phyloP scores from a whole-genome alignment of 2,888 invertebrate genomes.

The Leucoptera coffeella region DNA sequence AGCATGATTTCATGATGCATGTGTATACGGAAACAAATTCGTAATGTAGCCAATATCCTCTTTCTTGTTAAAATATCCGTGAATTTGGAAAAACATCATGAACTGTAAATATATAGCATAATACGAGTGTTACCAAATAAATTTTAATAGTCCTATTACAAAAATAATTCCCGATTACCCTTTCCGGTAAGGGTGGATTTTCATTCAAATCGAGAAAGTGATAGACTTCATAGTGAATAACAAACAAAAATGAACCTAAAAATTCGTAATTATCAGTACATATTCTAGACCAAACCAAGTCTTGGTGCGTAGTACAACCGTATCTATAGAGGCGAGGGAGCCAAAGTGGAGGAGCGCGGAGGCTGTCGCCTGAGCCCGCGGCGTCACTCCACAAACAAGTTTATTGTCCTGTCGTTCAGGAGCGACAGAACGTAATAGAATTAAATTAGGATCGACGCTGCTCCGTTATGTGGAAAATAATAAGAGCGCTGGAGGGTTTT shows the following conservation, averaged over 20 bases:
- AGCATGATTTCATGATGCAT: no score
- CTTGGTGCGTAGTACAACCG: background rate
- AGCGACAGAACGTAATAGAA: slow-evolving; percentile 49
- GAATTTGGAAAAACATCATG: no score
- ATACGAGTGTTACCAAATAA: no score
- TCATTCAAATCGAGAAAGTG: no score
- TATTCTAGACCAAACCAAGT: background rate
- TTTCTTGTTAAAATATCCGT: no score
- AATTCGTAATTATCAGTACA: background rate
- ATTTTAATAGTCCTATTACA: no score
- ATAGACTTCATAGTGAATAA: no score
- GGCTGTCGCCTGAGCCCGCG: slow-evolving; percentile 1
- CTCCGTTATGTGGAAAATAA: slow-evolving; percentile 51
- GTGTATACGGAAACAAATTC: no score
- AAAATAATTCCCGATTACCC: no score
- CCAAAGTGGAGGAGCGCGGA: background rate
- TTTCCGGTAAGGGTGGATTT: no score
- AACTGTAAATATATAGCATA: no score
- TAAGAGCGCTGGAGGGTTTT: slow-evolving; percentile 44
- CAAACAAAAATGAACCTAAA: background rate
- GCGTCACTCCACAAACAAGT: slow-evolving; percentile 13
- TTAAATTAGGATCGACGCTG: slow-evolving; percentile 46
- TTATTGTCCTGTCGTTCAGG: slow-evolving; percentile 47
- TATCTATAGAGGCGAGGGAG: background rate
- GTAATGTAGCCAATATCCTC: no score